phyloP scores from a whole-genome alignment of 2,113 vertebrate species.

The Xenus cinereus region DNA sequence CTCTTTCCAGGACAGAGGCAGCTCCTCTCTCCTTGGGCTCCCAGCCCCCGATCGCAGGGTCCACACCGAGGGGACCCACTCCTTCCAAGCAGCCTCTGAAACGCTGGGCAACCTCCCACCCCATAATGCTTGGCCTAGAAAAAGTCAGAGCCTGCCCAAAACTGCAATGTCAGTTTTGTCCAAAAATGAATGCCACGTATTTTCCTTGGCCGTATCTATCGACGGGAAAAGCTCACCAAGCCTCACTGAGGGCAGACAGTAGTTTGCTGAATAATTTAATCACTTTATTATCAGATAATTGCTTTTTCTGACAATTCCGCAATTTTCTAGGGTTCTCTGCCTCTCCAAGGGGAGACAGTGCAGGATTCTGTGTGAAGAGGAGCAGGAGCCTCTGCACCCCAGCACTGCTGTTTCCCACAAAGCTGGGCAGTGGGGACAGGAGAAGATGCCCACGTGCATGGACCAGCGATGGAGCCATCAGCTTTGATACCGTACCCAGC shows the following conservation, averaged over 20 bases:
- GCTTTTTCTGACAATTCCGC: not conserved
- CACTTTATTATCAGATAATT: not conserved
- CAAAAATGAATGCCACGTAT: rapidly evolving
- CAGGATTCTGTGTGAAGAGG: not conserved
- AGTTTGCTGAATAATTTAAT: not conserved
- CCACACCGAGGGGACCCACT: not conserved
- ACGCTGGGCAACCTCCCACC: not conserved
- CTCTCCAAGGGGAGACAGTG: not conserved
- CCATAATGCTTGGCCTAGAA: rapidly evolving
- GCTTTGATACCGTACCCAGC: rapidly evolving
- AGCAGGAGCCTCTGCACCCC: not conserved
- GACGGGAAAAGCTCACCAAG: not conserved
- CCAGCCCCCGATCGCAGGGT: rapidly evolving
- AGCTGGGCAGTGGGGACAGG: not conserved
- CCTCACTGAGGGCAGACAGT: not conserved
- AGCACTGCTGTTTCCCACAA: rapidly evolving
- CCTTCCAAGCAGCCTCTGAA: rapidly evolving
- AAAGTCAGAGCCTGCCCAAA: not conserved
- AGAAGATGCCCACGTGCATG: rapidly evolving
- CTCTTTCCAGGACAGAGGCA: not conserved
- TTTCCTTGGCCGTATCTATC: not conserved
- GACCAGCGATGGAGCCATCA: not conserved
- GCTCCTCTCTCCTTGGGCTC: not conserved
- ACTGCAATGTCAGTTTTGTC: not conserved
- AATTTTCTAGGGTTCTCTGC: not conserved